phyloP scores from a whole-genome alignment of 2,113 vertebrate species.

The Vulpes ferrilata region DNA sequence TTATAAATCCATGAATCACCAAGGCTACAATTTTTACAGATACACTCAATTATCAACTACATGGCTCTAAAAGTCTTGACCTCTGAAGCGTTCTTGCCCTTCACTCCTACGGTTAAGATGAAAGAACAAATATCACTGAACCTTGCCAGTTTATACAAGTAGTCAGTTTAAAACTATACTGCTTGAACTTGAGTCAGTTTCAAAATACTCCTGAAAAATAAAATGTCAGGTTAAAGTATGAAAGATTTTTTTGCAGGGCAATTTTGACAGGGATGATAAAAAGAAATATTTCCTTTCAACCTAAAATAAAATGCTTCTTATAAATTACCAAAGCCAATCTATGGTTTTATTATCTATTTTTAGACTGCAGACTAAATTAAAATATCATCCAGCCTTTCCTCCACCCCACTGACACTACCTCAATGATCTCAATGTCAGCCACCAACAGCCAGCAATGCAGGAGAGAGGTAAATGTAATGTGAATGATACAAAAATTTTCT shows the following conservation, averaged over 20 bases:
- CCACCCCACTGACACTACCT: fast-evolving
- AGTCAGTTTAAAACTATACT: background rate
- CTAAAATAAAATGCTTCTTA: background rate
- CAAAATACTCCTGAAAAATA: background rate
- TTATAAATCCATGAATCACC: background rate
- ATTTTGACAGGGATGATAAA: background rate
- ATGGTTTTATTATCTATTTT: background rate
- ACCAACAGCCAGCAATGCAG: background rate
- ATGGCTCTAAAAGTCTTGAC: background rate
- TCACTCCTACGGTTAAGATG: background rate
- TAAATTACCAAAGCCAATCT: background rate
- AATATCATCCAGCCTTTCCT: background rate
- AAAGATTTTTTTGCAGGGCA: background rate
- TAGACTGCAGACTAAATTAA: background rate
- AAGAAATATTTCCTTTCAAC: background rate
- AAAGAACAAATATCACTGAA: background rate
- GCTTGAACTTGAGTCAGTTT: background rate
- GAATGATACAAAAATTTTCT: background rate
- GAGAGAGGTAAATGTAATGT: background rate
- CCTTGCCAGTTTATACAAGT: background rate
- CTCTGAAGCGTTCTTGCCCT: background rate
- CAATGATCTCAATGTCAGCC: background rate
- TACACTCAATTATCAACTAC: background rate
- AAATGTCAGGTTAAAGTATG: slow-evolving; percentile 7
- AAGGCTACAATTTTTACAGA: background rate